phyloP scores from a whole-genome alignment of 2,888 invertebrate species.

The Bimastos eiseni region DNA sequence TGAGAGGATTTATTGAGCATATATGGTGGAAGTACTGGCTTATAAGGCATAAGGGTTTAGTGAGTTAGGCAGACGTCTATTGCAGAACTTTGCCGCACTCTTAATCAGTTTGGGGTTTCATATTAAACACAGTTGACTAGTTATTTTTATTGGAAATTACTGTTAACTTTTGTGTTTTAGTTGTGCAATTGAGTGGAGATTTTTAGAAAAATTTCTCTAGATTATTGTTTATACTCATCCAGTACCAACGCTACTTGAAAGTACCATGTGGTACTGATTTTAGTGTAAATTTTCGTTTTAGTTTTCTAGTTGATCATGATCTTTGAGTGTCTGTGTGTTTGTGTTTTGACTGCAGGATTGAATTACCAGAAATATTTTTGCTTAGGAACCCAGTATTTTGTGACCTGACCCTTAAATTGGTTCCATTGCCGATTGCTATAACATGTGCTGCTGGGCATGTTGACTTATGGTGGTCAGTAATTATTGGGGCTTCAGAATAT shows the following conservation, averaged over 20 bases:
- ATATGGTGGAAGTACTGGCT: neutral
- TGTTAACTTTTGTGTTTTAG: neutral
- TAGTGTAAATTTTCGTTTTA: neutral
- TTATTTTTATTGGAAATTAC: conserved; percentile 6
- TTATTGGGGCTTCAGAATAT: neutral
- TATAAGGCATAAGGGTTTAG: neutral
- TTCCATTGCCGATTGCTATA: neutral
- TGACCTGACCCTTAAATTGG: neutral
- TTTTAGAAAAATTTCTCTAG: neutral
- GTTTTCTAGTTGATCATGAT: neutral
- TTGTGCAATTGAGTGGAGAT: neutral
- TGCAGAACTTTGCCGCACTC: neutral
- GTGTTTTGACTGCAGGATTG: neutral
- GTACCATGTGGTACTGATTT: neutral
- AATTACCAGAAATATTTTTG: neutral
- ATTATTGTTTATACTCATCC: neutral
- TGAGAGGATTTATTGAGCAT: neutral
- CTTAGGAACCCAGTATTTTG: neutral
- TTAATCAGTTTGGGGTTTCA: neutral
- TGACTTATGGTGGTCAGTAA: neutral
- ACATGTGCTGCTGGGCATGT: neutral
- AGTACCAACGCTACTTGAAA: neutral
- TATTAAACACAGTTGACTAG: neutral
- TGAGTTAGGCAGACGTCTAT: neutral
- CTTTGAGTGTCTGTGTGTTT: neutral